These are phyloP conservation scores for Ophion slaviceki DNA, from an alignment of 2,888 invertebrate genomes.

Conservation along the genomic window DNA sequence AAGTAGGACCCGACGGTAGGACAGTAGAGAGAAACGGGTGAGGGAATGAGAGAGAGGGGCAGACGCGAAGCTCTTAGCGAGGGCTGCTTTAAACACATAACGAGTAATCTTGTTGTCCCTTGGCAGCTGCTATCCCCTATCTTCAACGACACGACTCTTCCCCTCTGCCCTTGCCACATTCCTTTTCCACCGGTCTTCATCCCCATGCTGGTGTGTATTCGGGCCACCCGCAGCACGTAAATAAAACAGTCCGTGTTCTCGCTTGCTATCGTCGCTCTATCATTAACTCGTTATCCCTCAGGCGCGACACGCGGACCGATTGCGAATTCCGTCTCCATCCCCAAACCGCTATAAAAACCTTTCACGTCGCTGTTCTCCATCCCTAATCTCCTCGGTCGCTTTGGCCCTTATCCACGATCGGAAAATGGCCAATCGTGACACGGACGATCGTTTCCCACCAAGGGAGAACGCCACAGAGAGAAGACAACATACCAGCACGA, in stretches of 20 bases:
- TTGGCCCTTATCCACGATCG: conserved; percentile 28
- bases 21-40: conserved; percentile 31
- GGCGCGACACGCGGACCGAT: conserved; percentile 40
- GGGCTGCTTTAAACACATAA: conserved; percentile 76
- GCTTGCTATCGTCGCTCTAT: conserved; percentile 72
- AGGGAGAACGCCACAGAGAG: background rate
- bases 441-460: background rate
- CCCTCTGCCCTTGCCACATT: conserved; percentile 18
- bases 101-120: conserved; percentile 77
- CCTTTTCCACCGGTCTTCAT: conserved; percentile 42
- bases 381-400: background rate
- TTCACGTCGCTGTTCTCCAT: conserved; percentile 26
- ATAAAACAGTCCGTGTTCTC: conserved; percentile 61
- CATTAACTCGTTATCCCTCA: conserved; percentile 74
- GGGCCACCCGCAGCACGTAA: conserved; percentile 12
- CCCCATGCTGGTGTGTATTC: conserved; percentile 43
- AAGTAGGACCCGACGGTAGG: too few species aligned
- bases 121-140: conserved; percentile 66
- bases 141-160: conserved; percentile 65
- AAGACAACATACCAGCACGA: background rate
- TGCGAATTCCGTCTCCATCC: conserved; percentile 56
- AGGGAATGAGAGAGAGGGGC: conserved; percentile 34
- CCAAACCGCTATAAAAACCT: conserved; percentile 34
- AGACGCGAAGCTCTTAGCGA: conserved; percentile 64
- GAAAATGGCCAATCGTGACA: conserved; percentile 30